Base-by-base conservation (phyloP, 2,113 vertebrate genomes). In the Dendrocopos noguchii region DNA sequence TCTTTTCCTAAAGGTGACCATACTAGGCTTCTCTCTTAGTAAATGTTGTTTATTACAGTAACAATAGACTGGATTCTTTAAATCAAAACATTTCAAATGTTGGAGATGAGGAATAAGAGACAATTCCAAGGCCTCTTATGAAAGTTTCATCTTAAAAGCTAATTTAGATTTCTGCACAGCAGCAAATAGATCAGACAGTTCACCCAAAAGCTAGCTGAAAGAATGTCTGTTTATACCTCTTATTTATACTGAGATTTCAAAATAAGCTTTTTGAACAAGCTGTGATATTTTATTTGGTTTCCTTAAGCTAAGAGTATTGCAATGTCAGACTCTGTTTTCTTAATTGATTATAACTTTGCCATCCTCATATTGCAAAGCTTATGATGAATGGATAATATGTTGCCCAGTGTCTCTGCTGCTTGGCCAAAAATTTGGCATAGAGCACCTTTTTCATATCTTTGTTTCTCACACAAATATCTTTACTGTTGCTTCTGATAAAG, bases 271-370 rank as follows among this genome's bases (percentile, higher is more conserved):
- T 93, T 73, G 91, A 96, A 94, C 66, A 93, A 91, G 80, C 77
- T 84, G 46, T 90, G 94, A 93, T 91, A 71, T 86, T 93, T 92
- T 91, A 95, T 92, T 96, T 88, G 82, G 85, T 92, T 96, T 94
- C n/a, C 87, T 89, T 91, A 93, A 95, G 81, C 88, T 94, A 78
- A 76, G 84, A 88, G 82, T 92, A 94, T 95, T 93, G 94, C 91
- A 81, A 24, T 95, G 94, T 95, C 96, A 91, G 55, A 63, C 63
- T 88, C 73, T 79, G 73, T 94, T 88, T 94, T 85, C 80, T 92
- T 96, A 97, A 96, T 92, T 92, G 85, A 89, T 92, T 91, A 83
- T 91, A 90, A 91, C 74, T 88, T 94, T 85, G 57, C 33, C 8
- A 6, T 83, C 80, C 39, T 91, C 53, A 53, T 92, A 94, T 87